Percentiles rank a stretch among this genome's conserved stretches.
Conservation (phyloP, 2,113 vertebrate species). For the Myrmecobius fasciatus region DNA sequence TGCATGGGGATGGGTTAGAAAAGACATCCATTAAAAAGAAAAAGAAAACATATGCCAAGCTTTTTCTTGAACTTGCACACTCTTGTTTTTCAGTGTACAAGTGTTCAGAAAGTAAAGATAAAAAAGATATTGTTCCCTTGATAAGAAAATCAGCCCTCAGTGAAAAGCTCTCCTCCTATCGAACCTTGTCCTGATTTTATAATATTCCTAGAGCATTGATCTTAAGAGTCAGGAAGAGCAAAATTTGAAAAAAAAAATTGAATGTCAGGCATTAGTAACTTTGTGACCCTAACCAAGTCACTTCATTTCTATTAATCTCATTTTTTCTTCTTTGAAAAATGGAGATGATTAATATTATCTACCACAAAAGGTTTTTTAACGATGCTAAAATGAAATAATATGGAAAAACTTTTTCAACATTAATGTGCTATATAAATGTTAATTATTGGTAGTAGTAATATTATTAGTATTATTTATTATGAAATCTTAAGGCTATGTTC, state of each 20-base stretch:
- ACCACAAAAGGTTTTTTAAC: neutral
- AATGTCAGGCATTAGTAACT: neutral
- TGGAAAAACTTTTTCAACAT: neutral
- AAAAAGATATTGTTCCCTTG: neutral
- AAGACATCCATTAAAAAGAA: constrained; percentile 58
- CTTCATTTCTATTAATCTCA: neutral
- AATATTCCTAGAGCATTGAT: neutral
- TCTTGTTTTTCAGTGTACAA: neutral
- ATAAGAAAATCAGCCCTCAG: neutral
- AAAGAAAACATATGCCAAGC: constrained; percentile 35
- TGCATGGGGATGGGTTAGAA: constrained; percentile 64
- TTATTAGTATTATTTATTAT: neutral
- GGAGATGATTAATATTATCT: neutral
- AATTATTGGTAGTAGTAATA: neutral
- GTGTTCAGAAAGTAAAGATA: neutral
- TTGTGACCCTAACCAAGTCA: neutral
- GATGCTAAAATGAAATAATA: neutral
- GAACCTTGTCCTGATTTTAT: neutral
- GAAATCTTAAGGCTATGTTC: neutral
- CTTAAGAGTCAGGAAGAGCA: neutral
- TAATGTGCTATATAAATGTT: neutral
- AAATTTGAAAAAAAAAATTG: neutral
- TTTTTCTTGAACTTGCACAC: neutral
- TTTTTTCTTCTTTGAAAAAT: neutral
- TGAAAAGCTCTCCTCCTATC: neutral